Evolutionary conservation across 2,797 vertebrate species (phyloP).

Genomic region (Sebastes trivittatus): DNA sequence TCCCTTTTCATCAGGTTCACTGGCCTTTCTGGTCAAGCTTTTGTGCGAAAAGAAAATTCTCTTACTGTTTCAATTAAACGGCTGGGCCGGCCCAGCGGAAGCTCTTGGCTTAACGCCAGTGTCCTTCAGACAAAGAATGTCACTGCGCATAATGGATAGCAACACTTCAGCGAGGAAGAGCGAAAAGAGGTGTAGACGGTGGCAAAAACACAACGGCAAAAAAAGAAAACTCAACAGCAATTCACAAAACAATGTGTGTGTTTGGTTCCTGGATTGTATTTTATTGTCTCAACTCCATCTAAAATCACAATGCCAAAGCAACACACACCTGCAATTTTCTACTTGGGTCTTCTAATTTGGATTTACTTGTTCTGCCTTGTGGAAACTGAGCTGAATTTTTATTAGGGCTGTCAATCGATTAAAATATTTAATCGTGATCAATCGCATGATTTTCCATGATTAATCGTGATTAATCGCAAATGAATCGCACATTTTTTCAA

Average conservation of each 20-base stretch:
- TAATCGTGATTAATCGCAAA: too few species aligned
- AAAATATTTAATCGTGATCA: too few species aligned
- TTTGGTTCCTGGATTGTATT: background rate
- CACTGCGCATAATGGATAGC: conserved; percentile 73
- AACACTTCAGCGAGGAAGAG: conserved; percentile 48
- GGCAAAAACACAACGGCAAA: background rate
- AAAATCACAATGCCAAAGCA: background rate
- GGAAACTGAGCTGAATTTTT: background rate
- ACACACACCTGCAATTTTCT: background rate
- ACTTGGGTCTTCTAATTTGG: background rate
- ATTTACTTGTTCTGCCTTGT: background rate
- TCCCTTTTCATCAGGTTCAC: conserved; percentile 86
- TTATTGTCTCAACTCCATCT: background rate
- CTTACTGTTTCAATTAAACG: conserved; percentile 85
- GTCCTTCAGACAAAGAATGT: conserved; percentile 87
- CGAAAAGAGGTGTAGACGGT: conserved; percentile 7
- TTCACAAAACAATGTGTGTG: background rate
- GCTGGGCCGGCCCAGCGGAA: conserved; percentile 74
- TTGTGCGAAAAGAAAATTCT: conserved; percentile 79
- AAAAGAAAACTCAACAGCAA: background rate
- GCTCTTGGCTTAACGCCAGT: conserved; percentile 82
- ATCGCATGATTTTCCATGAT: too few species aligned
- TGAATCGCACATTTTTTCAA: too few species aligned
- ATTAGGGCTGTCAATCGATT: too few species aligned
- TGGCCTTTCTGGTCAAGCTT: conserved; percentile 86